Conservation (phyloP, 2,113 vertebrate species). For the Centropus bengalensis region DNA sequence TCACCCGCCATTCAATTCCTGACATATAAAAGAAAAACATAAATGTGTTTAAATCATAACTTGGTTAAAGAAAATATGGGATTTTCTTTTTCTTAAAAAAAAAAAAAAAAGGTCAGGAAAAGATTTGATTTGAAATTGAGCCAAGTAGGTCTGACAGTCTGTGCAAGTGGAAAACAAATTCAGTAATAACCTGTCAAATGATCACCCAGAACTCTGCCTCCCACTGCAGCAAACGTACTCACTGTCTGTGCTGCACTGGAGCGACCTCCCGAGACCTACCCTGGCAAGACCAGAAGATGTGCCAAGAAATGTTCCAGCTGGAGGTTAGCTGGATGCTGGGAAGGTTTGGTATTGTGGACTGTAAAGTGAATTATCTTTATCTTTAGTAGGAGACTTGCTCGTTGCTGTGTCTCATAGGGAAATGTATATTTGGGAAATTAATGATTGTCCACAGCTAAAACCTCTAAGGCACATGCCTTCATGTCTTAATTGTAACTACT, state of each 20-base stretch:
- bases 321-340: not conserved
- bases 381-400: not conserved
- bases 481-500: not conserved
- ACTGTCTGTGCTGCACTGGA: not conserved
- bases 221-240: not conserved
- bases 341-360: not conserved
- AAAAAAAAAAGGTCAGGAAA: not conserved
- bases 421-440: not conserved
- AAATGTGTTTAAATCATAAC: not conserved
- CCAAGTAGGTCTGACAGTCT: not conserved
- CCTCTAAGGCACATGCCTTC: not conserved
- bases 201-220: not conserved
- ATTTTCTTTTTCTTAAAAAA: not conserved
- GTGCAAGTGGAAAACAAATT: constrained; percentile 4
- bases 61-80: not conserved
- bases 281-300: not conserved
- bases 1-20: not conserved
- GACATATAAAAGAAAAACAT: not conserved
- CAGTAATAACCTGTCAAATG: not conserved
- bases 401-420: not conserved
- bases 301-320: not conserved
- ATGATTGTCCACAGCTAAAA: not conserved
- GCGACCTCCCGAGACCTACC: fast-evolving
- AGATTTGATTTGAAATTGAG: not conserved
- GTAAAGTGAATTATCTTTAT: not conserved